These are phyloP conservation scores for Apocrypta bakeri DNA, from an alignment of 1,140 invertebrate genomes.

Conservation along the genomic window DNA sequence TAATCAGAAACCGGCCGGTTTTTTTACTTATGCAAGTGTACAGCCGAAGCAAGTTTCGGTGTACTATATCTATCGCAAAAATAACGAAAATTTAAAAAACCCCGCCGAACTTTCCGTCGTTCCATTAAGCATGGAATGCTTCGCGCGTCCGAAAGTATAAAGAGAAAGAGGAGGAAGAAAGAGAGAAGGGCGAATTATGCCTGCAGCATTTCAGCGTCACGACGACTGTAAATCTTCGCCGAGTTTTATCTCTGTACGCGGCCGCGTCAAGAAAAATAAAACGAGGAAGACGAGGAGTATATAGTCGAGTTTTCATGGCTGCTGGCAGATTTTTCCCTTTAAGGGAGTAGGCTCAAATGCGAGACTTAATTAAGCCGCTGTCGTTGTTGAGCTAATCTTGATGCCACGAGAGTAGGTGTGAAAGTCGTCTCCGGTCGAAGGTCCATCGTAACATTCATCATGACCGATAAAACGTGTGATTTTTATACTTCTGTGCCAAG, in stretches of 20 bases:
- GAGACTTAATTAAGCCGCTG: not conserved
- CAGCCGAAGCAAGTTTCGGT: no score
- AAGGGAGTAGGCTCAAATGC: not conserved
- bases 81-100: not conserved
- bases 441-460: not conserved
- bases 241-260: not conserved
- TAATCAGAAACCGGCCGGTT: no score
- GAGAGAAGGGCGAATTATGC: not conserved
- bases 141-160: not conserved
- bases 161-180: slow-evolving; percentile 3
- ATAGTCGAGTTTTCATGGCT: slow-evolving; percentile 10
- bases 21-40: no score
- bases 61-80: no score
- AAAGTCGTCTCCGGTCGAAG: not conserved
- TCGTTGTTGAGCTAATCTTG: not conserved
- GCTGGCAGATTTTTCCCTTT: not conserved
- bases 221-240: slow-evolving; percentile 15
- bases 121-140: not conserved
- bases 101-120: not conserved
- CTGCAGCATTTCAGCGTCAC: not conserved
- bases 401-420: not conserved
- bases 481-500: not conserved
- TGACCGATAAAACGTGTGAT: not conserved
- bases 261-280: not conserved
- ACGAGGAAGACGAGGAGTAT: not conserved